A percentile compares a stretch with the other conserved stretches of the same genome.
These are phyloP conservation scores for Ornithorhynchus anatinus DNA, from an alignment of 2,113 vertebrate genomes.

Conservation along the genomic window DNA sequence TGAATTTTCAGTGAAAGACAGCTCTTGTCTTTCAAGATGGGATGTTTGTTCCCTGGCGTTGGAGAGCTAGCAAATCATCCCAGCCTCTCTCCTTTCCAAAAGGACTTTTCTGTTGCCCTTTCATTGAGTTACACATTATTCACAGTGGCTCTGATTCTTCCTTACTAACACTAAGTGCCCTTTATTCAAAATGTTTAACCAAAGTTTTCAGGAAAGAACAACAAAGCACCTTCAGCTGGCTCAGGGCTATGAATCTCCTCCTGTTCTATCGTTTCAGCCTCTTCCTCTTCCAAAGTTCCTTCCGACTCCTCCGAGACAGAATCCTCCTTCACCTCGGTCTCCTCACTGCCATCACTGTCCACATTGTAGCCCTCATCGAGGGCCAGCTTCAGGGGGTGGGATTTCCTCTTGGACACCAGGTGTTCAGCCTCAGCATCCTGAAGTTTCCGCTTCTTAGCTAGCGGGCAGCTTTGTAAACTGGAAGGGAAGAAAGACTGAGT, in stretches of 20 bases:
- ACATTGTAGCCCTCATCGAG: constrained; percentile 88
- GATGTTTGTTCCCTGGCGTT: not conserved
- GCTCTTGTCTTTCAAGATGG: constrained; percentile 34
- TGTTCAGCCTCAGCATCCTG: constrained; percentile 82
- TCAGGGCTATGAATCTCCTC: constrained; percentile 62
- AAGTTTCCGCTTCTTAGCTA: constrained; percentile 92
- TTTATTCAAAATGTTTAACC: constrained; percentile 29
- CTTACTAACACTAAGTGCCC: constrained; percentile 37
- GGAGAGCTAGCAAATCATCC: too few species aligned
- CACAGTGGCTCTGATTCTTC: constrained; percentile 40
- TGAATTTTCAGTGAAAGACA: constrained; percentile 7
- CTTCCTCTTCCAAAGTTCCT: constrained; percentile 73
- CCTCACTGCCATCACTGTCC: constrained; percentile 88
- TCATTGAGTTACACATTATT: not conserved
- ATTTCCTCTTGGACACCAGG: constrained; percentile 87
- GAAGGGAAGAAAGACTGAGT: not conserved
- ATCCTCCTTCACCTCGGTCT: constrained; percentile 79
- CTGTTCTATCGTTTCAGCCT: constrained; percentile 65
- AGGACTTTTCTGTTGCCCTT: not conserved
- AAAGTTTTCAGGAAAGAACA: constrained; percentile 21
- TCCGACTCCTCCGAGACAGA: constrained; percentile 76
- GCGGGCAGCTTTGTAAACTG: constrained; percentile 90
- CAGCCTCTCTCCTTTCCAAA: not conserved
- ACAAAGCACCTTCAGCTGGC: constrained; percentile 73
- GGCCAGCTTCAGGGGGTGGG: constrained; percentile 88